phyloP scores from a whole-genome alignment of 2,888 invertebrate species.

The Lasiommata megera region DNA sequence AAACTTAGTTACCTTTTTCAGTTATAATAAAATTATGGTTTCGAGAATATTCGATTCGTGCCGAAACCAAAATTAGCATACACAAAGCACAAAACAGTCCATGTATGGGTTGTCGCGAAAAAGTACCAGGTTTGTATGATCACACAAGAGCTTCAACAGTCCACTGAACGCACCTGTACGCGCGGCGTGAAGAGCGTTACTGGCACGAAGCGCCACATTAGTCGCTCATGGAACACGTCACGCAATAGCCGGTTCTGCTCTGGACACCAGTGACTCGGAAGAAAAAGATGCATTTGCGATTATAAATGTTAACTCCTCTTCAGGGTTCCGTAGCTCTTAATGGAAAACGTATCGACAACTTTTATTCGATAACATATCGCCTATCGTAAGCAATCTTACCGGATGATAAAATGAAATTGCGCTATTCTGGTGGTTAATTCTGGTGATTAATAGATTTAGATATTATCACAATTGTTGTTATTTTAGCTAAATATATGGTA shows the following conservation, averaged over 20 bases:
- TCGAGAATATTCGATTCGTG: constrained; percentile 18
- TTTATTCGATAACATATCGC: too few species aligned
- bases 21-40: neutral
- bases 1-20: constrained; percentile 13
- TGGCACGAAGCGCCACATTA: constrained; percentile 66
- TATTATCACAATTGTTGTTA: too few species aligned
- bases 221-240: constrained; percentile 70
- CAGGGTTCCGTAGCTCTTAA: neutral
- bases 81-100: constrained; percentile 49
- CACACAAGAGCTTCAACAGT: constrained; percentile 38
- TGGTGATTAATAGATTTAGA: too few species aligned
- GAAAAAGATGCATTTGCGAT: constrained; percentile 44
- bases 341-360: too few species aligned
- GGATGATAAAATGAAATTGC: too few species aligned
- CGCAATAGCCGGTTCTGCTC: constrained; percentile 74
- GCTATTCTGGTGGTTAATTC: too few species aligned
- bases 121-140: constrained; percentile 50
- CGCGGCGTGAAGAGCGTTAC: constrained; percentile 73
- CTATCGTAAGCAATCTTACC: too few species aligned
- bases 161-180: constrained; percentile 68
- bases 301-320: constrained; percentile 10
- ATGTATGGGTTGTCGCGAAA: constrained; percentile 42
- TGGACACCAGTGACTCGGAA: constrained; percentile 58
- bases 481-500: too few species aligned
- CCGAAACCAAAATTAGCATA: constrained; percentile 30